Conservation (phyloP, 2,888 invertebrate species). For the Maniola hyperantus region DNA sequence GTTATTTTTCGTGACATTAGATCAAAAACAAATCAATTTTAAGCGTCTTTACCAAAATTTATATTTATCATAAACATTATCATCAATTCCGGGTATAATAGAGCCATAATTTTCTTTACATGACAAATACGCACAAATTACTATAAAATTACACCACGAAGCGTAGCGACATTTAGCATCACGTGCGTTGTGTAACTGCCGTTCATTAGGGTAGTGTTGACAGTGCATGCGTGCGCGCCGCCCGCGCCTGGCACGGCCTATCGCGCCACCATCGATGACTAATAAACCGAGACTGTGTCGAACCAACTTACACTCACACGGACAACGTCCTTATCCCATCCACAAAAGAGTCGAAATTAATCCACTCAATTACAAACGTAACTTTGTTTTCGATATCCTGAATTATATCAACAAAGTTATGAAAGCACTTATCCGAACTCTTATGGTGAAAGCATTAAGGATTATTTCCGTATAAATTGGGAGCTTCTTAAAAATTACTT, state of each 20-base stretch:
- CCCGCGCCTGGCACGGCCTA: conserved; percentile 76
- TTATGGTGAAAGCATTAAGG: conserved; percentile 50
- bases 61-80: conserved; percentile 14
- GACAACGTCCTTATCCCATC: conserved; percentile 28
- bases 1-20: background rate
- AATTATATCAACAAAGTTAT: conserved; percentile 53
- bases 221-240: conserved; percentile 80
- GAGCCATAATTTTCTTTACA: conserved; percentile 61
- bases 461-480: conserved; percentile 43
- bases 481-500: conserved; percentile 45
- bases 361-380: conserved; percentile 39
- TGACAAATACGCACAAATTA: conserved; percentile 82
- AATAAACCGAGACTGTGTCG: conserved; percentile 65
- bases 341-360: conserved; percentile 35
- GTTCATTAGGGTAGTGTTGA: conserved; percentile 82
- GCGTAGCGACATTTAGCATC: conserved; percentile 76
- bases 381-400: conserved; percentile 60
- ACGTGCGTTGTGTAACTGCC: conserved; percentile 80
- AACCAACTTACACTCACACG: conserved; percentile 37
- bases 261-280: conserved; percentile 82
- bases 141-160: conserved; percentile 75
- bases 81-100: conserved; percentile 35
- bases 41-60: background rate
- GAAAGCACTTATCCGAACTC: conserved; percentile 50
- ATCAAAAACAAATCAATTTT: background rate